Evolutionary conservation across 2,888 invertebrate genomes (phyloP), one percentile per base, ranked within the genome.

Genomic region (Oscheius sp.): DNA sequence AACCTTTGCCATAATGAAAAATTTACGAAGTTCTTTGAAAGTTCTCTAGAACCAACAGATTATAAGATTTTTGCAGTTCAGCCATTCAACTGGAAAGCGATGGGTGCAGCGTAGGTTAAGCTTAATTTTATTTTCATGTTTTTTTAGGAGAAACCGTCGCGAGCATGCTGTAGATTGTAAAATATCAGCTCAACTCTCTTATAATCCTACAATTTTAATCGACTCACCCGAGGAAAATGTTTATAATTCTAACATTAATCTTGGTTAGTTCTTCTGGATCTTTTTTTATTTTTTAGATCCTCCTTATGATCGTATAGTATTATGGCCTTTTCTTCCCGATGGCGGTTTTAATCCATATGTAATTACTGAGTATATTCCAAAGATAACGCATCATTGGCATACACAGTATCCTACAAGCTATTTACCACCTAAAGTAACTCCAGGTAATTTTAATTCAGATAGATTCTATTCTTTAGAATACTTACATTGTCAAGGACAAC

Each of bases 281-380:
- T n/a, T n/a, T n/a, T n/a, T n/a, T n/a, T n/a, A n/a, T 41, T 6
- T 2, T 41, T 38, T 24, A 57, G 57, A 28, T 2, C 28, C 41
- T 8, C 57, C 44, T 2, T 41, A 20, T 28, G 57, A 57, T 28
- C 22, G 57, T 8, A 5, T 57, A 17, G 17, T 57, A 14, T 57
- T 38, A 2, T 57, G 57, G 57, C 57, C 57, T 9, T 41, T 57
- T 20, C 14, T 24, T 9, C 57, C 57, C 9, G 57, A 57, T 28
- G 57, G 57, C 9, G 38, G 41, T 24, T 28, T 57, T 5, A 17
- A 38, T 24, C n/a, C n/a, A 2, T 24, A 24, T 3, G 57, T 17
- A 1, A 28, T 57, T 2, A 20, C 26, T 14, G n/a, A 8, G 3
- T 24, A 38, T 28, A 20, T 57, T 38, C 38, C 57, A 1, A 44